Evolutionary conservation across 2,113 vertebrate species (phyloP).

Genomic region (Ptilorrhoa leucosticta): DNA sequence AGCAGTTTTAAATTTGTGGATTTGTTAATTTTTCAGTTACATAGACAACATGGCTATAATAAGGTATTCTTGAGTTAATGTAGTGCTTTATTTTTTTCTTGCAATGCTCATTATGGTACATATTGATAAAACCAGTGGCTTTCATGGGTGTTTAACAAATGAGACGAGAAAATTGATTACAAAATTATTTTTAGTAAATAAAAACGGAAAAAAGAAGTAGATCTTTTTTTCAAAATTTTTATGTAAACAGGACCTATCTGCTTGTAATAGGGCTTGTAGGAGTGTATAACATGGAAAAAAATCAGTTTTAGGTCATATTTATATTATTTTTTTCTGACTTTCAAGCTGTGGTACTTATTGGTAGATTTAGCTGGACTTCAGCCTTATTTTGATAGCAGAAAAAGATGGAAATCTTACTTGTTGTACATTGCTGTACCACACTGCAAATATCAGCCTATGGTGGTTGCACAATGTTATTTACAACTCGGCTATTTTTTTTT

Average conservation of each 20-base stretch:
- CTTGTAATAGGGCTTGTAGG: not conserved
- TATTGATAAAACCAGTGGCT: not conserved
- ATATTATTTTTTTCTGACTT: not conserved
- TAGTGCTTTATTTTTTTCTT: not conserved
- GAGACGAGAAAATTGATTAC: not conserved
- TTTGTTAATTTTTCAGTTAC: not conserved
- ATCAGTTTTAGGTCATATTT: fast-evolving
- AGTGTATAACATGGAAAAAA: not conserved
- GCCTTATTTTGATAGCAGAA: not conserved
- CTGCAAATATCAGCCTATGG: not conserved
- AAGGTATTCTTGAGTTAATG: not conserved
- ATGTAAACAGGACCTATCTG: not conserved
- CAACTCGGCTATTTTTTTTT: not conserved
- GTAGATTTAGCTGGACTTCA: not conserved
- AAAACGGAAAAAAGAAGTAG: not conserved
- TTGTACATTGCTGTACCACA: not conserved
- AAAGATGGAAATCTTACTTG: not conserved
- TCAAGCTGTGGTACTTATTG: not conserved
- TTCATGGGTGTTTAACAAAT: not conserved
- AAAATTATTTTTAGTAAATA: not conserved
- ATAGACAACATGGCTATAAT: fast-evolving
- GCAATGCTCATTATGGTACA: not conserved
- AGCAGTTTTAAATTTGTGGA: not conserved
- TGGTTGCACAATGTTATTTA: not conserved
- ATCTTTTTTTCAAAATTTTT: not conserved